A percentile compares a stretch with the other conserved stretches of the same genome.
phyloP scores from a whole-genome alignment of 2,113 vertebrate genomes.

The Chlamydotis undulata region DNA sequence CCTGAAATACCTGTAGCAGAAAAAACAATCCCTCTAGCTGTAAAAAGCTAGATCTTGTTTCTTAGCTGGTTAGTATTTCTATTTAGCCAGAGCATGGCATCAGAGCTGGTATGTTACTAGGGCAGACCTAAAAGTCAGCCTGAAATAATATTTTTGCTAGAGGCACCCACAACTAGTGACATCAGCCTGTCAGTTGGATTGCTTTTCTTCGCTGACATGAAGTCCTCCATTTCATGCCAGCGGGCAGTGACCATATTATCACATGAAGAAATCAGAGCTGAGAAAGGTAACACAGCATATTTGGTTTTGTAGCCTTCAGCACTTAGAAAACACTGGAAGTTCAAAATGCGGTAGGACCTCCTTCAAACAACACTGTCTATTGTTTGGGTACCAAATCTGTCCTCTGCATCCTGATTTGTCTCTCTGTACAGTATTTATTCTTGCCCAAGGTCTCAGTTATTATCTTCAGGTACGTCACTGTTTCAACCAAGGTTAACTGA shows the following conservation, averaged over 20 bases:
- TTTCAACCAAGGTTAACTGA: conserved; percentile 22
- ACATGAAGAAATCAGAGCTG: background rate
- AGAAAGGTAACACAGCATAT: background rate
- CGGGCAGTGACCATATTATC: background rate
- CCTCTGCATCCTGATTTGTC: background rate
- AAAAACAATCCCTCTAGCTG: background rate
- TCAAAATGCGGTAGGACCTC: background rate
- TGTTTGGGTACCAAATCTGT: background rate
- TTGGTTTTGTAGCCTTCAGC: background rate
- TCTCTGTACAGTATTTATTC: background rate
- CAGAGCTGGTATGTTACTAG: background rate
- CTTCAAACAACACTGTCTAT: background rate
- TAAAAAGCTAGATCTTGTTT: background rate
- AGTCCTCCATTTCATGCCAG: background rate
- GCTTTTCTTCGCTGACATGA: background rate
- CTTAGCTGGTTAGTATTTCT: background rate
- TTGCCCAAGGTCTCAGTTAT: background rate
- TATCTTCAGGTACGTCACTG: background rate
- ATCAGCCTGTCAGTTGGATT: background rate
- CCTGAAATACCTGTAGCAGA: background rate
- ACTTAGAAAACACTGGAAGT: background rate
- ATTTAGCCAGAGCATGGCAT: background rate
- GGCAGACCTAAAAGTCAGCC: background rate
- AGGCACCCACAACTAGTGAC: background rate
- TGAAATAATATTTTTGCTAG: background rate